These are phyloP conservation scores for Liasis olivaceus DNA, from an alignment of 2,797 vertebrate genomes.

Conservation along the genomic window DNA sequence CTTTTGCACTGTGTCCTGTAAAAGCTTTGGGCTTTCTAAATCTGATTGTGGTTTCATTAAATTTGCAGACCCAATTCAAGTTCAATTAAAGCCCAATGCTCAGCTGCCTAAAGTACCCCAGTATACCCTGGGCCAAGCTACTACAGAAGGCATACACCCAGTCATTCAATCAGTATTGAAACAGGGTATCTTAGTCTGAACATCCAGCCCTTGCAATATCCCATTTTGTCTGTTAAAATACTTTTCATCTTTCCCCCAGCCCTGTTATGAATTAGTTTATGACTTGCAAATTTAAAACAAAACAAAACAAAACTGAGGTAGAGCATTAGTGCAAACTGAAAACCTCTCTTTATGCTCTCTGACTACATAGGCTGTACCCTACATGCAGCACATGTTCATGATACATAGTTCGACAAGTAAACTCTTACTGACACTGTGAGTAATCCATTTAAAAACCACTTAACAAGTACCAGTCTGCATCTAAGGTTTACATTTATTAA, in stretches of 20 bases:
- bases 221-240: no score
- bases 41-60: no score
- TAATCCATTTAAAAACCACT: background rate
- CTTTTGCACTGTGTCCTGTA: no score
- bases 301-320: background rate
- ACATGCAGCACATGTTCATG: background rate
- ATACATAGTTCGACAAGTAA: background rate
- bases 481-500: constrained; percentile 47
- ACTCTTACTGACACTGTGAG: background rate
- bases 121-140: no score
- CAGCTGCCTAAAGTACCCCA: no score
- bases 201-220: no score
- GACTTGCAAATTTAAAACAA: background rate
- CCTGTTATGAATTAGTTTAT: background rate
- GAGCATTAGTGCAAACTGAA: background rate
- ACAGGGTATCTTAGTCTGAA: no score
- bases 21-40: no score
- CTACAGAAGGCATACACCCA: no score
- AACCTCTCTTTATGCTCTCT: constrained; percentile 2
- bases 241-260: constrained; percentile 10
- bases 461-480: constrained; percentile 40
- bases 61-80: no score
- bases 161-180: no score
- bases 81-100: no score
- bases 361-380: background rate